Evolutionary conservation across 2,888 invertebrate genomes (phyloP), one percentile per base, ranked within the genome.

Genomic region (Gerris lacustris): DNA sequence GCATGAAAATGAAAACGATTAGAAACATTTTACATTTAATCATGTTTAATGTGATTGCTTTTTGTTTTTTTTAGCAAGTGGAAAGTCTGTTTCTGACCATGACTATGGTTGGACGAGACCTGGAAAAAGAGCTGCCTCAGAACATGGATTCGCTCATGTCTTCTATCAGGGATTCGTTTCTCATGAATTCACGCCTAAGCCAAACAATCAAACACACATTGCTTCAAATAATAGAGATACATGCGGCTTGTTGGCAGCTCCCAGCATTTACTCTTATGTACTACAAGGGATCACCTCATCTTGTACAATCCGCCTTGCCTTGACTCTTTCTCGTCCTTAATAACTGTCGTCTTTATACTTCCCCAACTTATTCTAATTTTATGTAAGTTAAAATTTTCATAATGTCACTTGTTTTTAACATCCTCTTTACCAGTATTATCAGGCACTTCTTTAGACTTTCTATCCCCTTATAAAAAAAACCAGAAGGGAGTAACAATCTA

Each of bases 181-280:
- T 64, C 9, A n/a, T 31, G 9, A 64, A 64, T 64, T 9, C 9
- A 17, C 9, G 31, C 7, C 18, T 64, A 18, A 64, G 64, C 17
- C 64, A 18, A 18, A 31, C 64, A 9, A 91, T 91, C 11, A 87
- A 91, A 76, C 90, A 92, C 79, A 92, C 92, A 5, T 83, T 94
- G 72, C 84, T 94, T 74, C 94, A 94, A 81, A 84, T 94, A 71
- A 93, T 94, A 76, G 94, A 94, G 81, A 84, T 94, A 71, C 91
- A 92, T 81, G 94, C 94, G 2, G 91, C 91, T 0, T 88, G 90
- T 80, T 94, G 94, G 94, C 91, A 92, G 80, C 85, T 94, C 75
- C 90, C 93, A 31, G 92, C 93, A 71, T 90, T 91, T 68, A 92
- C 94, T 5, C 91, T 94, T 71, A 86, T 92, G 70, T 94, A 94